Conservation (phyloP, 1,140 invertebrate genomes). For the Drosophila subobscura region DNA sequence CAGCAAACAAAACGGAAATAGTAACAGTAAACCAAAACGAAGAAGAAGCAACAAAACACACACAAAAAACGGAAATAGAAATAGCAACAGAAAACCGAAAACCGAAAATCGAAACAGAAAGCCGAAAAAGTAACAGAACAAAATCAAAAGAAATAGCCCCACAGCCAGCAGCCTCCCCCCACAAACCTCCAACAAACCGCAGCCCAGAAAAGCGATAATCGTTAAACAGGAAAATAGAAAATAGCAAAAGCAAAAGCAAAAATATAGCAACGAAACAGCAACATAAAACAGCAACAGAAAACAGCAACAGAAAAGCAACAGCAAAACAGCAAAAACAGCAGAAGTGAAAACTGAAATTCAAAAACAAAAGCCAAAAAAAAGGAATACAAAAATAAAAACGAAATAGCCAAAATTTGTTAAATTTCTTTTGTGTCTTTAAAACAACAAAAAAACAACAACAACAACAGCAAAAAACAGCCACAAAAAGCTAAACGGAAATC, state of each 20-base stretch:
- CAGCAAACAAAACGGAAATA: conserved; percentile 38
- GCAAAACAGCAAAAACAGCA: conserved; percentile 43
- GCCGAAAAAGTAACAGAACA: conserved; percentile 24
- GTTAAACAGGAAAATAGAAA: conserved; percentile 38
- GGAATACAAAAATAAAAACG: conserved; percentile 49
- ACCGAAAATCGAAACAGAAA: conserved; percentile 33
- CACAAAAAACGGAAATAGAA: conserved; percentile 23
- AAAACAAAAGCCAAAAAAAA: conserved; percentile 53
- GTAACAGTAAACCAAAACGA: conserved; percentile 7
- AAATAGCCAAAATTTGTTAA: conserved; percentile 82
- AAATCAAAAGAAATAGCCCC: conserved; percentile 48
- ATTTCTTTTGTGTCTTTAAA: conserved; percentile 71
- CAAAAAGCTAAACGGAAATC: conserved; percentile 24
- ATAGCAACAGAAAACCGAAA: conserved; percentile 37
- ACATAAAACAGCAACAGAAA: conserved; percentile 25
- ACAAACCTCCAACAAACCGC: conserved; percentile 7
- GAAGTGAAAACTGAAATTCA: conserved; percentile 63
- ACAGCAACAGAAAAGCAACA: conserved; percentile 47
- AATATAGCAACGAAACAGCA: conserved; percentile 43
- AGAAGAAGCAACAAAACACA: conserved; percentile 22
- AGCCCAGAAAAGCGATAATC: conserved; percentile 29
- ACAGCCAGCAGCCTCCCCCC: conserved; percentile 18
- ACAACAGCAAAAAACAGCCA: conserved; percentile 26
- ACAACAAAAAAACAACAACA: conserved; percentile 29
- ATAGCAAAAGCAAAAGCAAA: conserved; percentile 34